phyloP scores from a whole-genome alignment of 2,797 vertebrate species.

The Lithobates pipiens region DNA sequence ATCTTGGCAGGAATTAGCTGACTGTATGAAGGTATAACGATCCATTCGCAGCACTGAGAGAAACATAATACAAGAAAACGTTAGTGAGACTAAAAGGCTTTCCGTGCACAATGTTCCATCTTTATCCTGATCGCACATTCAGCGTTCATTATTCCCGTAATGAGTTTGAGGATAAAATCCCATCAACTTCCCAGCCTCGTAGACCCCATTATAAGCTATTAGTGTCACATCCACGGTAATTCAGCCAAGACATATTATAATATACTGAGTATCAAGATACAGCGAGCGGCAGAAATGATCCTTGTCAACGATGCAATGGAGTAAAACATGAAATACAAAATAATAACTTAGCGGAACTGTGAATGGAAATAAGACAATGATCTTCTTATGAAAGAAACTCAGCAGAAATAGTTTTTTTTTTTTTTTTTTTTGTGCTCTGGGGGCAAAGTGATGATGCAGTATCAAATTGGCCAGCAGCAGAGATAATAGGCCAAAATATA shows the following conservation, averaged over 20 bases:
- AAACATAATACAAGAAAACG: background rate
- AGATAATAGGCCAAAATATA: too few relatives aligned
- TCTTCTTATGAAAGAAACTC: too few relatives aligned
- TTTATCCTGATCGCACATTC: constrained; percentile 12
- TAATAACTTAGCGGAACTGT: background rate
- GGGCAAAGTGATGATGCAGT: too few relatives aligned
- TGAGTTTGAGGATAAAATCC: constrained; percentile 19
- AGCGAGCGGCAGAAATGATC: constrained; percentile 2
- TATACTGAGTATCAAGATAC: constrained; percentile 7
- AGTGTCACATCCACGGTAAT: constrained; percentile 15
- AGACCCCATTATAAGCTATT: constrained; percentile 17
- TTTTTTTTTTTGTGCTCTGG: too few relatives aligned
- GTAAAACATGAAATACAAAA: constrained; percentile 8
- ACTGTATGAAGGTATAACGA: too few relatives aligned
- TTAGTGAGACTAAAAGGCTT: background rate
- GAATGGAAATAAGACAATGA: too few relatives aligned
- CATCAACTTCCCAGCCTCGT: background rate
- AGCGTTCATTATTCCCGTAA: constrained; percentile 2
- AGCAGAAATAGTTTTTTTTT: too few relatives aligned
- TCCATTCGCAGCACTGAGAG: too few relatives aligned
- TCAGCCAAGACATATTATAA: constrained; percentile 10
- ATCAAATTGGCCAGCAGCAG: too few relatives aligned
- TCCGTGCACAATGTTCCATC: background rate
- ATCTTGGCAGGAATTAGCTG: too few relatives aligned
- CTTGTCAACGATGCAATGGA: background rate